phyloP scores from a whole-genome alignment of 2,797 vertebrate genomes.

The Halcyon badia region DNA sequence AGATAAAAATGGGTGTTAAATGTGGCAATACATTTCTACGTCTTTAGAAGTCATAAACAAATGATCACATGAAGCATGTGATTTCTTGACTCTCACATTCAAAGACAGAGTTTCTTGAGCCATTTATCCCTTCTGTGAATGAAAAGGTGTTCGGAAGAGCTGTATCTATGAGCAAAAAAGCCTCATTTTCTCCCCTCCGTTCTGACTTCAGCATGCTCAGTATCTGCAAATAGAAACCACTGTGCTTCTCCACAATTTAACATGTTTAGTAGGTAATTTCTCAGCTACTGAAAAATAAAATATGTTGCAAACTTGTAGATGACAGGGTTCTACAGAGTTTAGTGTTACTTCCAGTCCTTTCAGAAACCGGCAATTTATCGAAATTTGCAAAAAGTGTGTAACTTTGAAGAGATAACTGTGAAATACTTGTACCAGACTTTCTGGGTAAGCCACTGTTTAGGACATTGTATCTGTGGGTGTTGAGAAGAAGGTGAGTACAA shows the following conservation, averaged over 20 bases:
- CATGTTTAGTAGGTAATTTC: neutral
- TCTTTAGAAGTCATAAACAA: neutral
- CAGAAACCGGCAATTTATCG: neutral
- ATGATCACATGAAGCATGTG: neutral
- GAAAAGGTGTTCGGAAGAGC: neutral
- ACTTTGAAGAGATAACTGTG: neutral
- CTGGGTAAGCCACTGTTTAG: neutral
- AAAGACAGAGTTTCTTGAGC: neutral
- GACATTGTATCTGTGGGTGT: neutral
- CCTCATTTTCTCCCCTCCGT: neutral
- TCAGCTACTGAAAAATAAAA: neutral
- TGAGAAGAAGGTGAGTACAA: constrained; percentile 3
- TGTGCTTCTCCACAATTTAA: neutral
- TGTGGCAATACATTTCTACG: neutral
- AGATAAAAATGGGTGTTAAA: neutral
- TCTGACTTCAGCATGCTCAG: neutral
- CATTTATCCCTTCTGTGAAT: neutral
- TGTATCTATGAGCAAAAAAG: neutral
- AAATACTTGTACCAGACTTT: neutral
- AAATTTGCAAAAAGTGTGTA: neutral
- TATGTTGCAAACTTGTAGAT: neutral
- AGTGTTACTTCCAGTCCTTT: neutral
- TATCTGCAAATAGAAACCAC: neutral
- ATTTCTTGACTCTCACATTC: neutral
- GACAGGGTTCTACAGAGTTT: neutral